Evolutionary conservation across 2,113 vertebrate genomes (phyloP), one percentile per base, ranked within the genome.

Genomic region (Morone chrysops): DNA sequence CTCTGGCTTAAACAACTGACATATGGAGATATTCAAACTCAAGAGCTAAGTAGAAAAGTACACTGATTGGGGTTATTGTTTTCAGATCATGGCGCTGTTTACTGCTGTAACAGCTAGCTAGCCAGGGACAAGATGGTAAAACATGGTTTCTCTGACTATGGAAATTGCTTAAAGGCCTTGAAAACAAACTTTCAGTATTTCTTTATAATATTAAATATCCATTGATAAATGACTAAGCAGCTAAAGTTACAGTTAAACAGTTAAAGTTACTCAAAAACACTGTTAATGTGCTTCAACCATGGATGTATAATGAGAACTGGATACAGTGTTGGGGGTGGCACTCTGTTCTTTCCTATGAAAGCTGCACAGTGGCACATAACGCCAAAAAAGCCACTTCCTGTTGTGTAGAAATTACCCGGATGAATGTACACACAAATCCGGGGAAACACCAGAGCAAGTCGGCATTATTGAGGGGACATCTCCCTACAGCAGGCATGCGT

Each of bases 11-110:
- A 60, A 77, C 25, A 1, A 77, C 72, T 13, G 14, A 76, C 22
- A 60, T 75, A 40, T 31, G 66, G 48, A 72, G 40, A 82, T 63
- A 71, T 4, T 68, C 13, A 70, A 48, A 56, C 20, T 45, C 14
- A 38, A 22, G 18, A 4, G 10, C 9, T 56, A 20, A 51, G 10
- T 6, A 25, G 41, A 48, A 54, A 43, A 43, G 14, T 25, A 11
- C 9, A 22, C 16, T 8, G 66, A 20, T 54, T 31, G 6, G 8
- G 25, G 5, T 9, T 11, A 45, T 72, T 56, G 4, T 0, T 43
- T 4, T 11, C 38, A 54, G 68, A 48, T 8, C 53, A 60, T 13
- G 47, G 11, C 41, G 40, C 57, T 62, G 22, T 10, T 70, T 18
- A 18, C 18, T 60, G 43, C 1, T 12, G 17, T 38, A 17, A 22